Base-by-base conservation (phyloP, 2,113 vertebrate species). In the Grantiella picta region DNA sequence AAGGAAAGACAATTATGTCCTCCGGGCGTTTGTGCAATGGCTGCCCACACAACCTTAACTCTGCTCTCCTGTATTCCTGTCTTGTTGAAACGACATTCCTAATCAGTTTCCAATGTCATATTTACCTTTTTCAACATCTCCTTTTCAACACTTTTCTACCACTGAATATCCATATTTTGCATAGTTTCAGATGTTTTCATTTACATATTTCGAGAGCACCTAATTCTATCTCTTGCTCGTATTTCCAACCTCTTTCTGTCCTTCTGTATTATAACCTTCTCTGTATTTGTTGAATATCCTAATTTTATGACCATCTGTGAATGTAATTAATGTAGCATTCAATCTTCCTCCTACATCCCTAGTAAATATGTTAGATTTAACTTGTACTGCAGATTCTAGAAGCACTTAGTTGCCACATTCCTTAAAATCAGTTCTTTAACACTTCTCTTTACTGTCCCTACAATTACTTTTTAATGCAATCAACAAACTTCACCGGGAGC, bases 281-380 rank as follows among this genome's bases (percentile, higher is more conserved):
- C 64, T 1, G 12, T 96, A 86, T 82, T 96, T 95, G 76, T 70
- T 52, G 75, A 89, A 69, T 61, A 89, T 81, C 69, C 81, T 90
- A 47, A 49, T 69, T 91, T 65, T 80, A 94, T 85, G 60, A 59
- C 93, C 96, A 91, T 95, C 95, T 97, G 97, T 86, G 95, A 97
- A 91, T 71, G 64, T 84, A 97, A 98, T 97, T 95, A 97, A 79
- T 82, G 89, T 84, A 93, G 77, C 61, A 77, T 88, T 95, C 70
- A 80, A 45, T 53, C 17, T 19, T 59, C 93, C 84, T 94, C 73
- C 92, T 92, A 95, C 61, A 95, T 87, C 45, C 42, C 95, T 86
- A 94, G 81, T 90, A 96, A 97, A 92, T 68, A 87, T 15, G 45
- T 91, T 93, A 80, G 64, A 89, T 92, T 91, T 95, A 96, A 96